A percentile compares a stretch with the other conserved stretches of the same genome.
phyloP scores from a whole-genome alignment of 2,113 vertebrate genomes.

The Porphyrio hochstetteri region DNA sequence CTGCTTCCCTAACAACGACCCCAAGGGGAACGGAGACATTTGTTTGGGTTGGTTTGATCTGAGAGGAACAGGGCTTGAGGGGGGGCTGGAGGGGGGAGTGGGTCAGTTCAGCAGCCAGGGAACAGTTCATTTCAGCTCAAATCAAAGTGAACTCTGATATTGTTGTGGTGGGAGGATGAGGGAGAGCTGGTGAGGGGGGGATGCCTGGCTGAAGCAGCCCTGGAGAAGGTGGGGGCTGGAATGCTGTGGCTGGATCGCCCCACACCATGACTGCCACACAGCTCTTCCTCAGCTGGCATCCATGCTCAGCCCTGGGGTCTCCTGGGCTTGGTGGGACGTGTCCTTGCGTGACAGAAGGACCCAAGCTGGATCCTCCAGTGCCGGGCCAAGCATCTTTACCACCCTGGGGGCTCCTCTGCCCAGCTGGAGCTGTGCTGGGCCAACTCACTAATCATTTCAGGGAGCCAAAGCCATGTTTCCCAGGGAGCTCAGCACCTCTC shows the following conservation, averaged over 20 bases:
- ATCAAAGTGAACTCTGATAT: neutral
- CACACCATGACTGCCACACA: neutral
- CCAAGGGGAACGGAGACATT: constrained; percentile 55
- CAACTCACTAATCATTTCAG: neutral
- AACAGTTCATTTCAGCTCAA: constrained; percentile 15
- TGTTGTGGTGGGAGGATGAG: neutral
- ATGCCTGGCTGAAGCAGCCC: neutral
- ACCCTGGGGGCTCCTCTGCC: neutral
- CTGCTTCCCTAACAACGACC: neutral
- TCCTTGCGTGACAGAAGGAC: neutral
- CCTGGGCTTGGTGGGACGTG: rapidly evolving
- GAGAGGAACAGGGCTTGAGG: neutral
- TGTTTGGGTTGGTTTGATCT: constrained; percentile 39
- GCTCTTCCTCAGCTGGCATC: neutral
- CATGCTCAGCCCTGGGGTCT: rapidly evolving
- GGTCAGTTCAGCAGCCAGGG: constrained; percentile 19
- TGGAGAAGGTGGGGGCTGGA: neutral
- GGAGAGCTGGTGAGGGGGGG: rapidly evolving
- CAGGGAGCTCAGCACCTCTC: neutral
- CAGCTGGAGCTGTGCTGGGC: neutral
- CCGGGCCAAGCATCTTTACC: rapidly evolving
- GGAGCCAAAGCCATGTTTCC: neutral
- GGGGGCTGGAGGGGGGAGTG: neutral
- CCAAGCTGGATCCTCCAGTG: rapidly evolving
- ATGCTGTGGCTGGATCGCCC: rapidly evolving